These are phyloP conservation scores for Rhingia campestris DNA, from an alignment of 2,888 invertebrate genomes.

Conservation along the genomic window DNA sequence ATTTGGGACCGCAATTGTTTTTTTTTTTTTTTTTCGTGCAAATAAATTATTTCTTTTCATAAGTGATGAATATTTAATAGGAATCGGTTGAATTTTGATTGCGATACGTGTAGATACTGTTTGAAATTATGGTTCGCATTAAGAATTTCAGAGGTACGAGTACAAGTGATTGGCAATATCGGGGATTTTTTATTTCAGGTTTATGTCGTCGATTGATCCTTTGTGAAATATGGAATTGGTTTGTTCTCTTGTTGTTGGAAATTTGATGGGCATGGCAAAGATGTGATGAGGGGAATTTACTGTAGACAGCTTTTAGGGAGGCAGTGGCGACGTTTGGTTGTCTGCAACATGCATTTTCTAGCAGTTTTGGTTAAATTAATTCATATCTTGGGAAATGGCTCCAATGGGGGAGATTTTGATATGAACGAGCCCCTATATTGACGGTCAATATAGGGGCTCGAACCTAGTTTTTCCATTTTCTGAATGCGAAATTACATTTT, in stretches of 20 bases:
- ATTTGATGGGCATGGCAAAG: background rate
- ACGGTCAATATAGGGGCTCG: no score
- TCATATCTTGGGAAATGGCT: no score
- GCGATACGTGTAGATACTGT: slow-evolving; percentile 63
- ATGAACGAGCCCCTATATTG: no score
- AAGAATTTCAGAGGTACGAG: slow-evolving; percentile 30
- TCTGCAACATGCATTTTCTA: no score
- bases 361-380: no score
- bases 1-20: slow-evolving; percentile 44
- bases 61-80: slow-evolving; percentile 68
- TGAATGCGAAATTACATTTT: no score
- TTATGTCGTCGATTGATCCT: slow-evolving; percentile 41
- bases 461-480: no score
- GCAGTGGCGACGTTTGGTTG: no score
- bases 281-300: no score
- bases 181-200: slow-evolving; percentile 12
- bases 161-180: slow-evolving; percentile 33
- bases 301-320: no score
- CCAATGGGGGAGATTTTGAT: no score
- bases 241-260: background rate
- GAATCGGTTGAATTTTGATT: slow-evolving; percentile 64
- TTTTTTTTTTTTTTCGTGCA: background rate
- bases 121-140: slow-evolving; percentile 61
- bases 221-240: slow-evolving; percentile 20
- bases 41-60: slow-evolving; percentile 22